A percentile compares a stretch with the other conserved stretches of the same genome.
These are phyloP conservation scores for Paralichthys olivaceus DNA, from an alignment of 2,113 vertebrate species.

Conservation along the genomic window DNA sequence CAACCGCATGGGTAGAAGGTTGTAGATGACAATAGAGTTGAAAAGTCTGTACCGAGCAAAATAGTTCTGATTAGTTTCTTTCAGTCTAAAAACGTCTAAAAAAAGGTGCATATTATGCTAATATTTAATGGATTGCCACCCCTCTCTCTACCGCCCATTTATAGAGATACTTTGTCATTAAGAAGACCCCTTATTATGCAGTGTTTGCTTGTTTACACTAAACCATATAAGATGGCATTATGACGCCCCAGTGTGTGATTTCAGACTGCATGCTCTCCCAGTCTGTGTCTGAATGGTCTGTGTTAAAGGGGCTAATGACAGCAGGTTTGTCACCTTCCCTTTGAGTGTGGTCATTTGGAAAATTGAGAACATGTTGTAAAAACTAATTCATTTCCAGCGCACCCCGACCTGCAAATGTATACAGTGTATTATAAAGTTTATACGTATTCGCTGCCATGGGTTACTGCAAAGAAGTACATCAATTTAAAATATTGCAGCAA, in stretches of 20 bases:
- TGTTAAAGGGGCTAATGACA: background rate
- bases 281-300: background rate
- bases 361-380: background rate
- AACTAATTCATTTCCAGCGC: too few relatives aligned
- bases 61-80: background rate
- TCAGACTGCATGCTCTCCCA: background rate
- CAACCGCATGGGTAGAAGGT: background rate
- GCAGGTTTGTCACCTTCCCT: background rate
- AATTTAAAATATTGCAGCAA: background rate
- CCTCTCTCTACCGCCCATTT: background rate
- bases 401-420: background rate
- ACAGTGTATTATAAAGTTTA: background rate
- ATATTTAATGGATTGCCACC: background rate
- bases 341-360: background rate
- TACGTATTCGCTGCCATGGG: too few relatives aligned
- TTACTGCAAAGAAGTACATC: background rate
- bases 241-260: background rate
- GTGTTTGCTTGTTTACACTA: background rate
- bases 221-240: background rate
- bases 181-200: background rate
- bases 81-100: background rate
- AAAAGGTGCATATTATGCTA: background rate
- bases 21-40: background rate
- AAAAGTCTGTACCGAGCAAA: conserved; percentile 7
- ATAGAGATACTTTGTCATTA: background rate